Percentiles rank a stretch among this genome's conserved stretches.
These are phyloP conservation scores for Pteropus rufus DNA, from an alignment of 2,797 vertebrate genomes.

Conservation along the genomic window DNA sequence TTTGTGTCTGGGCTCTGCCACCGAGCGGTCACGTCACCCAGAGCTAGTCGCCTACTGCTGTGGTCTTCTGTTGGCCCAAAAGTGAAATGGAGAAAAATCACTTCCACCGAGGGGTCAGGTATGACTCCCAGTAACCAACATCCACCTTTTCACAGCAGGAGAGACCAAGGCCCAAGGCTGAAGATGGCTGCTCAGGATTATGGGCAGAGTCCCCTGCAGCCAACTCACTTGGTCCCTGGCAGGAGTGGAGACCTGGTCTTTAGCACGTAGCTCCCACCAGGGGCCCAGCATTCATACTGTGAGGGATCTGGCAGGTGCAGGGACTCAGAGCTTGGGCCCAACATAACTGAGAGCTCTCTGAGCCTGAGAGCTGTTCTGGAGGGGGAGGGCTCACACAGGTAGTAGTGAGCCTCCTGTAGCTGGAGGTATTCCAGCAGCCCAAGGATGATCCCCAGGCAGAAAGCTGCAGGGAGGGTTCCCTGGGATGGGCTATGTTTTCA, in stretches of 20 bases:
- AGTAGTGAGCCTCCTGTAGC: not conserved
- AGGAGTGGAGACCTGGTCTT: not conserved
- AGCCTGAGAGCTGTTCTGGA: not conserved
- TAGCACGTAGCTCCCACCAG: not conserved
- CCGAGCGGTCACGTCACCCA: not conserved
- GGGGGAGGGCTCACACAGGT: fast-evolving
- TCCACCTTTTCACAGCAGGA: not conserved
- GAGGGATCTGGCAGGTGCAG: not conserved
- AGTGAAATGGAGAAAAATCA: not conserved
- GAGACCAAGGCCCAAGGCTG: not conserved
- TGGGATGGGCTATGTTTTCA: fast-evolving
- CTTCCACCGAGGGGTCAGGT: no score
- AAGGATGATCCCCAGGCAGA: not conserved
- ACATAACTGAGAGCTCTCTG: not conserved
- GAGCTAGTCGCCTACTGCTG: not conserved
- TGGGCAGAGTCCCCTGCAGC: not conserved
- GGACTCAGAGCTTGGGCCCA: not conserved
- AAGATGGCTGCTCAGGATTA: not conserved
- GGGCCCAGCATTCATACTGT: fast-evolving
- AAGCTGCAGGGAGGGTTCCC: not conserved
- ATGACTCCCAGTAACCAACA: not conserved
- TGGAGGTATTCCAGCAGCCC: not conserved
- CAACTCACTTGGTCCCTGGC: not conserved
- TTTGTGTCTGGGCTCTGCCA: not conserved
- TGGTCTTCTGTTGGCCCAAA: not conserved